phyloP scores from a whole-genome alignment of 2,797 vertebrate genomes.

The Lithobates pipiens region DNA sequence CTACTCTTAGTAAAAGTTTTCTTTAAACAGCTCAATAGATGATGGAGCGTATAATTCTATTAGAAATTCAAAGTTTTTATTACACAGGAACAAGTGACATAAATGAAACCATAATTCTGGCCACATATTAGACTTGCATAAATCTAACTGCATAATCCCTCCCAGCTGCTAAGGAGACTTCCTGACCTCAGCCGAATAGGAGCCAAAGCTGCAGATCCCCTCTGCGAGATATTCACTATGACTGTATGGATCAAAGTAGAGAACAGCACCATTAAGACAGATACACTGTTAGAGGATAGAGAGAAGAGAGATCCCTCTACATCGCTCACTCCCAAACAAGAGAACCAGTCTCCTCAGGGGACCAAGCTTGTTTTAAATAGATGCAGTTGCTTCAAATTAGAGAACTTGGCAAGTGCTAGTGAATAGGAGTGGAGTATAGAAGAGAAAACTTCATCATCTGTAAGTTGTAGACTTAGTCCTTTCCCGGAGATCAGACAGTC shows the following conservation, averaged over 20 bases:
- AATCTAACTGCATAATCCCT: slow-evolving; percentile 33
- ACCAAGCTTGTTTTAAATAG: slow-evolving; percentile 74
- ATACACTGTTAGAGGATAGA: slow-evolving; percentile 16
- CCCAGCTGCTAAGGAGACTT: slow-evolving; percentile 47
- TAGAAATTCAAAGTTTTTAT: not conserved
- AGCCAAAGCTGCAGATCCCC: slow-evolving; percentile 23
- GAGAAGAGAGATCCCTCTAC: not conserved
- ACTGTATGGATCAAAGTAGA: slow-evolving; percentile 12
- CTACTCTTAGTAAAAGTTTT: too few relatives aligned
- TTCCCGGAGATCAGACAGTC: slow-evolving; percentile 1
- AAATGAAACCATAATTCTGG: not conserved
- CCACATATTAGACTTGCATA: not conserved
- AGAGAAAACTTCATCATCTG: slow-evolving; percentile 70
- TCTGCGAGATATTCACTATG: slow-evolving; percentile 30
- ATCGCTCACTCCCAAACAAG: slow-evolving; percentile 3
- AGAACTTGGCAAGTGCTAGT: slow-evolving; percentile 74
- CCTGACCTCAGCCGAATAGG: slow-evolving; percentile 14
- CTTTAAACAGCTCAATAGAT: too few relatives aligned
- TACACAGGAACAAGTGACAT: not conserved
- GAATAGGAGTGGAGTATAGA: slow-evolving; percentile 74
- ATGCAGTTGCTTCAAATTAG: slow-evolving; percentile 84
- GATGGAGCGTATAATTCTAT: not conserved
- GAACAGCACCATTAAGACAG: slow-evolving; percentile 5
- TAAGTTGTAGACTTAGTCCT: slow-evolving; percentile 66
- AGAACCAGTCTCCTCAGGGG: slow-evolving; percentile 67